Evolutionary conservation across 2,888 invertebrate species (phyloP).

Genomic region (Cantharis lateralis): DNA sequence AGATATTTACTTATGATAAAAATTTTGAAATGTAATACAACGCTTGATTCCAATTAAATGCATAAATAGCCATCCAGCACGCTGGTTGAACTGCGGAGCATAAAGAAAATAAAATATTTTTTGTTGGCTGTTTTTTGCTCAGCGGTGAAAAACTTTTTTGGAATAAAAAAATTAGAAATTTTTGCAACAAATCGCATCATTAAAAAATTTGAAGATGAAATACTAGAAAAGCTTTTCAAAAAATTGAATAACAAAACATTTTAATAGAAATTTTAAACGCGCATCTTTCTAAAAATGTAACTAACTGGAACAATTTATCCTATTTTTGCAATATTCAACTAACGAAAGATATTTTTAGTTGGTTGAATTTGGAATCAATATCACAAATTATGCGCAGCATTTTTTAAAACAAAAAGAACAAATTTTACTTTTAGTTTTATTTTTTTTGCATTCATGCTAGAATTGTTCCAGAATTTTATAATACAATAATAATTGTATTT

Average conservation of each 20-base stretch:
- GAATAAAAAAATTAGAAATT: not conserved
- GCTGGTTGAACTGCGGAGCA: not conserved
- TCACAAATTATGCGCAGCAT: not conserved
- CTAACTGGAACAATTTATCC: not conserved
- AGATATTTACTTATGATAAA: not conserved
- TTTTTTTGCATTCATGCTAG: no score
- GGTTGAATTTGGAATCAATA: not conserved
- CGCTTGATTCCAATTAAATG: not conserved
- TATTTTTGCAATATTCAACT: not conserved
- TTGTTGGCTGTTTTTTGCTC: no score
- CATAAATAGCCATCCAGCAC: not conserved
- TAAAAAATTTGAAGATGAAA: no score
- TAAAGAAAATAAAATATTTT: not conserved
- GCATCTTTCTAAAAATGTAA: not conserved
- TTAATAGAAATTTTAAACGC: not conserved
- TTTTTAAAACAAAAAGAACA: not conserved
- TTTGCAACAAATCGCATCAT: no score
- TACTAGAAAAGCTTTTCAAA: no score
- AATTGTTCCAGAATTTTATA: no score
- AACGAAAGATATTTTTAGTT: not conserved
- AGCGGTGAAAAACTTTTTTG: not conserved
- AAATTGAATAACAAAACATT: no score
- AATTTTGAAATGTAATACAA: not conserved
- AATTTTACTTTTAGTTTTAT: not conserved
- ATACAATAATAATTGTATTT: no score